A percentile compares a stretch with the other conserved stretches of the same genome.
Evolutionary conservation across 2,113 vertebrate species (phyloP).

Genomic region (Plecotus auritus): DNA sequence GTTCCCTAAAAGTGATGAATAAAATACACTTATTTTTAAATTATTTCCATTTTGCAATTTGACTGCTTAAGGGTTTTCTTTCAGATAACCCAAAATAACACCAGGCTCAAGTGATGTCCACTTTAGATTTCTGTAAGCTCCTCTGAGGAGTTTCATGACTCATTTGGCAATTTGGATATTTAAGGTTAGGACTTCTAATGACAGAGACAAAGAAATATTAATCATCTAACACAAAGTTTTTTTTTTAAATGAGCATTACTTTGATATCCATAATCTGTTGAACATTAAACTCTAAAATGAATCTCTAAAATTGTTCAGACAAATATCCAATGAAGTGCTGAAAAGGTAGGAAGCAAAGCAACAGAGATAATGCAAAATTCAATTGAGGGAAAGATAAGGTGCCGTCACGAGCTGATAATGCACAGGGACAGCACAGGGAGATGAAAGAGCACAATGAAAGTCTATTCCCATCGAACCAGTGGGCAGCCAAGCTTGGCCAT

Average conservation of each 20-base stretch:
- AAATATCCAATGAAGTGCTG: not conserved
- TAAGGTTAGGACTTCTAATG: not conserved
- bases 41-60: not conserved
- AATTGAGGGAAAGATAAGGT: conserved; percentile 59
- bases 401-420: not conserved
- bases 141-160: not conserved
- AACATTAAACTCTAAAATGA: conserved; percentile 48
- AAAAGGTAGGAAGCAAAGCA: conserved; percentile 56
- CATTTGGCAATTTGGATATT: not conserved
- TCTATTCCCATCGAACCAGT: not conserved
- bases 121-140: not conserved
- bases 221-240: not conserved
- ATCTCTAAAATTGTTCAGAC: conserved; percentile 52
- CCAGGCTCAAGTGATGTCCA: not conserved
- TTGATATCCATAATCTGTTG: conserved; percentile 21
- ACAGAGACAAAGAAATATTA: not conserved
- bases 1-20: not conserved
- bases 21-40: not conserved
- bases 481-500: not conserved
- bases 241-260: conserved; percentile 31
- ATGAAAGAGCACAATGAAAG: not conserved
- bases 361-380: conserved; percentile 49
- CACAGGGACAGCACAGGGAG: not conserved
- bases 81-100: conserved; percentile 2
- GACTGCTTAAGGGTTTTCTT: conserved; percentile 14